These are phyloP conservation scores for Leptoteleia sp. DNA, from an alignment of 1,140 invertebrate genomes.

Conservation along the genomic window DNA sequence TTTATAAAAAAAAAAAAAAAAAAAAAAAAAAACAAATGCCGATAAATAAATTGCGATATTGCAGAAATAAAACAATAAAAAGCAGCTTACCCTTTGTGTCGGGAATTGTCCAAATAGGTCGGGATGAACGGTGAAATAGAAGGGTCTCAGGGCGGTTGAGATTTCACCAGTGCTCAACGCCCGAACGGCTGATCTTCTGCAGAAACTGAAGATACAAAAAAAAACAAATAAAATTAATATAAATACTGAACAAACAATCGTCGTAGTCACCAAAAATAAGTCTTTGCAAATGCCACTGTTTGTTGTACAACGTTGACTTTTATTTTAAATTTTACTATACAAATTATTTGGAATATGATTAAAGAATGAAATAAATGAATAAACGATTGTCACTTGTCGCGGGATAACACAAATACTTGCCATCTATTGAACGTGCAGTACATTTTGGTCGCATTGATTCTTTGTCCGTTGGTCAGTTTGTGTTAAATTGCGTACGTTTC, in stretches of 20 bases:
- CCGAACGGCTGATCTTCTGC: constrained; percentile 71
- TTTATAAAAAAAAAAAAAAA: too few relatives aligned
- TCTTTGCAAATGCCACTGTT: too few relatives aligned
- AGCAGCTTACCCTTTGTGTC: constrained; percentile 87
- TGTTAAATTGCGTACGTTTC: too few relatives aligned
- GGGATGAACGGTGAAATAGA: constrained; percentile 97
- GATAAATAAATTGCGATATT: too few relatives aligned
- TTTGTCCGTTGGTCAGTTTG: neutral
- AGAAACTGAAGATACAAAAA: constrained; percentile 73
- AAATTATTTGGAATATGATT: too few relatives aligned
- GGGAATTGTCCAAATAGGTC: constrained; percentile 96
- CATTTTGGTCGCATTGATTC: constrained; percentile 55
- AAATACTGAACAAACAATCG: constrained; percentile 15
- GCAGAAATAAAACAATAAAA: too few relatives aligned
- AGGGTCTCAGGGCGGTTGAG: constrained; percentile 93
- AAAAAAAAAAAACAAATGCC: too few relatives aligned
- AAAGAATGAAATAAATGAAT: too few relatives aligned
- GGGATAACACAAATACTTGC: constrained; percentile 67
- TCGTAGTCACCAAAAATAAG: too few relatives aligned
- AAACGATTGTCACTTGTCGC: too few relatives aligned
- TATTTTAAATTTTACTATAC: too few relatives aligned
- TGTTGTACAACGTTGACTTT: too few relatives aligned
- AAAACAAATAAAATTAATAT: constrained; percentile 11
- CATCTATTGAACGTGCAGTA: constrained; percentile 73
- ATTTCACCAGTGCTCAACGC: constrained; percentile 88